phyloP scores from a whole-genome alignment of 2,797 vertebrate genomes.

The Periparus ater region DNA sequence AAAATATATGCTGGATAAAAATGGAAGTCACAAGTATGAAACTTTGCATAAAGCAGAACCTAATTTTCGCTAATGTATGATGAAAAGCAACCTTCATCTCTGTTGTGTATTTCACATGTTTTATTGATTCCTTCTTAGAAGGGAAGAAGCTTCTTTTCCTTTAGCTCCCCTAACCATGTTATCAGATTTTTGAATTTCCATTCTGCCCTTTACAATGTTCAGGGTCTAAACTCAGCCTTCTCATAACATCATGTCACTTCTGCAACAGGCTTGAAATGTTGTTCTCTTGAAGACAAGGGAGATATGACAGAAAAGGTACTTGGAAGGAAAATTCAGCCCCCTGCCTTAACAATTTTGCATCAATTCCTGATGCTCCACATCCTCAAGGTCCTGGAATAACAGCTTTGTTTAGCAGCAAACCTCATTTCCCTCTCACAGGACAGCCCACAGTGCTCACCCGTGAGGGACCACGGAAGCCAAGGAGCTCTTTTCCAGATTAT shows the following conservation, averaged over 20 bases:
- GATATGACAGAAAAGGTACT: not conserved
- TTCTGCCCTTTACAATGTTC: not conserved
- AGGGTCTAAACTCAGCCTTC: not conserved
- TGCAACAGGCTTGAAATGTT: not conserved
- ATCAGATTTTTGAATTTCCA: not conserved
- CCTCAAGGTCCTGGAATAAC: not conserved
- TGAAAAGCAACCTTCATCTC: not conserved
- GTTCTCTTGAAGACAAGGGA: not conserved
- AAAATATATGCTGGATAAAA: not conserved
- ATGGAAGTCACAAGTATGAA: not conserved
- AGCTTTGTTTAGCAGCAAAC: not conserved
- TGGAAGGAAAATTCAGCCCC: not conserved
- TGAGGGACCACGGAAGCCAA: not conserved
- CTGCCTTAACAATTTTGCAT: not conserved
- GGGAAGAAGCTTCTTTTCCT: not conserved
- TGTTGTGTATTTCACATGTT: not conserved
- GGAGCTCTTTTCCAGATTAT: not conserved
- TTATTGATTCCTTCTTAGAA: not conserved
- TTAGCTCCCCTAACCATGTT: not conserved
- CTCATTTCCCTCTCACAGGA: not conserved
- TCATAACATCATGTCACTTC: not conserved
- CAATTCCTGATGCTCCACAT: not conserved
- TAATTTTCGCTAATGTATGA: not conserved
- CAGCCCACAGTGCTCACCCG: not conserved
- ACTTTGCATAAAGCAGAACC: not conserved